These are phyloP conservation scores for Tupaia chinensis DNA, from an alignment of 2,113 vertebrate genomes.

Conservation along the genomic window DNA sequence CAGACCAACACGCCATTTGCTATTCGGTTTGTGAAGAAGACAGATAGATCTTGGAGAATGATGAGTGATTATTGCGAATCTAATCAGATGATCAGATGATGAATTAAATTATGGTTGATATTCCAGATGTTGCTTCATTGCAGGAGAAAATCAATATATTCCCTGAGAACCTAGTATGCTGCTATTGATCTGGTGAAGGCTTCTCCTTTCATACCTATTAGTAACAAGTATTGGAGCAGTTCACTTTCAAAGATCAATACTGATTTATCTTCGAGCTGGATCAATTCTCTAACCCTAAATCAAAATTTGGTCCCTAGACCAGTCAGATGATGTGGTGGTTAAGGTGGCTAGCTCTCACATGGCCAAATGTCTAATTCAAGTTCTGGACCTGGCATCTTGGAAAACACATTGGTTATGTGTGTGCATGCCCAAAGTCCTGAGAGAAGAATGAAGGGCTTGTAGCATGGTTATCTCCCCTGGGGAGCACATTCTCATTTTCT, in stretches of 20 bases:
- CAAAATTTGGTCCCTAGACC: no score
- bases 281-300: background rate
- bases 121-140: background rate
- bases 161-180: background rate
- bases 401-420: no score
- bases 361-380: no score
- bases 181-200: background rate
- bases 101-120: background rate
- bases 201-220: background rate
- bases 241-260: no score
- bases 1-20: background rate
- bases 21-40: background rate
- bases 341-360: no score
- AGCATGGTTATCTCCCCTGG: no score
- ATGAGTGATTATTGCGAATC: background rate
- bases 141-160: background rate
- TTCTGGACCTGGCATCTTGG: no score
- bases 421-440: no score
- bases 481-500: no score
- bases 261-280: background rate
- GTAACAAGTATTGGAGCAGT: background rate
- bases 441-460: no score
- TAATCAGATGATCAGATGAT: background rate
- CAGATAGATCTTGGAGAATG: background rate
- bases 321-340: no score